phyloP scores from a whole-genome alignment of 2,797 vertebrate genomes.

The Sebastiscus tertius region DNA sequence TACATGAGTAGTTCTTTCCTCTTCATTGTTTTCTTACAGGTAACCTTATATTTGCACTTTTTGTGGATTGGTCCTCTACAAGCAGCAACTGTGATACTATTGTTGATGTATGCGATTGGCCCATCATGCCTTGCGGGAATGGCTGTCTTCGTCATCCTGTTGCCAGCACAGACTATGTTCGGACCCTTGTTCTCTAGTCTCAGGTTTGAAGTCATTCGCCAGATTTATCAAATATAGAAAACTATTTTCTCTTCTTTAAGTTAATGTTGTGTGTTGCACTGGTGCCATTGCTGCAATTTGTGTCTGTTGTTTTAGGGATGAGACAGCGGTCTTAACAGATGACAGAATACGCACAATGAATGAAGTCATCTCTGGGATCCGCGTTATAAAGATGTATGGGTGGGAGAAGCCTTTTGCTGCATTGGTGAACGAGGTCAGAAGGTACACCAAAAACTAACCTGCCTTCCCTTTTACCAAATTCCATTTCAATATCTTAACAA shows the following conservation, averaged over 20 bases:
- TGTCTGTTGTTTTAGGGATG: constrained; percentile 79
- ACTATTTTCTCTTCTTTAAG: neutral
- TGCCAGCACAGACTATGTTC: constrained; percentile 88
- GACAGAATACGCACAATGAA: constrained; percentile 94
- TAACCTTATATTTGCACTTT: constrained; percentile 94
- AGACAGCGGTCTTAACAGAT: constrained; percentile 90
- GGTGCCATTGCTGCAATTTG: neutral
- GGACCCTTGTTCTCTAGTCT: constrained; percentile 89
- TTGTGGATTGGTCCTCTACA: constrained; percentile 94
- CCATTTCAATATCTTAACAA: neutral
- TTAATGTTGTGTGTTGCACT: neutral
- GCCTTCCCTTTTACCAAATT: neutral
- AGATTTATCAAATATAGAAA: neutral
- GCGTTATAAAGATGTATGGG: constrained; percentile 98
- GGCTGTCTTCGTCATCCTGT: constrained; percentile 88
- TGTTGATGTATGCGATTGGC: constrained; percentile 92
- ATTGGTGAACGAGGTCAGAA: constrained; percentile 88
- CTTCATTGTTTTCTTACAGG: constrained; percentile 74
- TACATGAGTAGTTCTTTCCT: neutral
- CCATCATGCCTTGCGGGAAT: constrained; percentile 93
- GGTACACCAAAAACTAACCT: constrained; percentile 70
- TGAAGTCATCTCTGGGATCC: constrained; percentile 94
- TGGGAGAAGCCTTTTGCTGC: constrained; percentile 93
- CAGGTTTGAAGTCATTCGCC: constrained; percentile 70
- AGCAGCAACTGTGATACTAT: constrained; percentile 83